Evolutionary conservation across 2,113 vertebrate genomes (phyloP).

Genomic region (Ameiurus melas): DNA sequence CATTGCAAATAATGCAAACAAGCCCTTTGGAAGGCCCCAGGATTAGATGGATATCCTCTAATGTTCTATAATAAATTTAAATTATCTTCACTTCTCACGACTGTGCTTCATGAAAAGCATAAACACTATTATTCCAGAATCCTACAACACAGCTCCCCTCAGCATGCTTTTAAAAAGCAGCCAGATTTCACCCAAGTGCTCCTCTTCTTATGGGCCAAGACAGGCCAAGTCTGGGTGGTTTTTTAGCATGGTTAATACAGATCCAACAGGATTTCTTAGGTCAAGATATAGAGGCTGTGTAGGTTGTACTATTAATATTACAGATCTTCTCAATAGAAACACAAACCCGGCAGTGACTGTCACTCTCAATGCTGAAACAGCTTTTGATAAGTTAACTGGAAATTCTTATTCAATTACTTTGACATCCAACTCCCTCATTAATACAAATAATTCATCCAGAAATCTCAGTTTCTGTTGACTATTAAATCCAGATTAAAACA

Average conservation of each 20-base stretch:
- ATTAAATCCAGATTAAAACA: not conserved
- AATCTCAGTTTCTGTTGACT: not conserved
- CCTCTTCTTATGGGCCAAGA: not conserved
- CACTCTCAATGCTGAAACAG: not conserved
- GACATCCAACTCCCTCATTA: not conserved
- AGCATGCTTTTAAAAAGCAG: not conserved
- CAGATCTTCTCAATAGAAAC: not conserved
- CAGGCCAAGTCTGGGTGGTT: too few relatives aligned
- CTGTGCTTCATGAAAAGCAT: not conserved
- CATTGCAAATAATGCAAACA: not conserved
- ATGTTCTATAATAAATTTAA: not conserved
- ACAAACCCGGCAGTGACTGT: not conserved
- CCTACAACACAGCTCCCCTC: not conserved
- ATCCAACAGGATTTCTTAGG: not conserved
- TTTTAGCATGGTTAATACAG: not conserved
- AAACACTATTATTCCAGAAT: not conserved
- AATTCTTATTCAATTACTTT: not conserved
- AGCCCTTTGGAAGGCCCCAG: not conserved
- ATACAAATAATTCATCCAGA: not conserved
- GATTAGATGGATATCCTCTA: not conserved
- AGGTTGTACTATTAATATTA: not conserved
- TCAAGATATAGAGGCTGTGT: not conserved
- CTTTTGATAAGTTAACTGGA: too few relatives aligned
- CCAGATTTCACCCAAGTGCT: not conserved
- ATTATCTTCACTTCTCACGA: not conserved